Conservation (phyloP, 53 echinoderm and acorn worm species). For the Glandiceps talaboti region DNA sequence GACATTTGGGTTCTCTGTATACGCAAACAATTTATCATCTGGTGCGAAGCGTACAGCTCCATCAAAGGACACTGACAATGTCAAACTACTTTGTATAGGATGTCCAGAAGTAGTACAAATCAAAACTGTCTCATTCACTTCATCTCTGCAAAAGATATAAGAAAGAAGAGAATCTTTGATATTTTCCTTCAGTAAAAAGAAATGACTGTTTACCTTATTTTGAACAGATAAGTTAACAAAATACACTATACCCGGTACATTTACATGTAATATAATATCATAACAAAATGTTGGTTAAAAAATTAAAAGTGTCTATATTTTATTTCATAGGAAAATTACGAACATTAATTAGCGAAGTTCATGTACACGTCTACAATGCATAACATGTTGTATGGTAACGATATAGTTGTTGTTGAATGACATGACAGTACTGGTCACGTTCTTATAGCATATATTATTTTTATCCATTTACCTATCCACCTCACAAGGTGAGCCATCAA, state of each 20-base stretch:
- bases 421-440: no score
- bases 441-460: no score
- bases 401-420: no score
- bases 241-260: no score
- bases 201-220: neutral
- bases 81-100: neutral
- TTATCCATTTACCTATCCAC: slow-evolving; percentile 2
- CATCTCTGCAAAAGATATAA: neutral
- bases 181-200: neutral
- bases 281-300: neutral
- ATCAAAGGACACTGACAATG: neutral
- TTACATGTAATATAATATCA: neutral
- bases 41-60: neutral
- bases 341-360: no score
- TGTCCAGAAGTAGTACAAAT: neutral
- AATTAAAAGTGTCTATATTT: neutral
- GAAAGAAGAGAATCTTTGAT: neutral
- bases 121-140: neutral
- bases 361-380: no score
- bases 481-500: slow-evolving; percentile 2
- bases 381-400: no score
- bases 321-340: neutral
- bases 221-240: no score
- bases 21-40: neutral
- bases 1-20: neutral